A percentile compares a stretch with the other conserved stretches of the same genome.
phyloP scores from a whole-genome alignment of 2,113 vertebrate species.

The Lepisosteus osseus region DNA sequence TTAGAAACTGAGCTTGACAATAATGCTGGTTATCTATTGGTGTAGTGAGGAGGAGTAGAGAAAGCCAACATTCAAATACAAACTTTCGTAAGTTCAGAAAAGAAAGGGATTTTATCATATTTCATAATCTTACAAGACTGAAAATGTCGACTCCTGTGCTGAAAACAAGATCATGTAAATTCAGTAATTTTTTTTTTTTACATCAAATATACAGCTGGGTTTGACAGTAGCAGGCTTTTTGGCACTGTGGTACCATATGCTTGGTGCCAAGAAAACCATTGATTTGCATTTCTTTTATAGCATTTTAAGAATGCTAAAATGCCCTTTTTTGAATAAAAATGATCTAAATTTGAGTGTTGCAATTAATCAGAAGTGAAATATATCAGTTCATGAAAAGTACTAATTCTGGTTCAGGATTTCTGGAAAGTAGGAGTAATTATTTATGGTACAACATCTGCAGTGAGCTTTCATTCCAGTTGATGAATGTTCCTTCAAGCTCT shows the following conservation, averaged over 20 bases:
- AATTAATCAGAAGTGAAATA: conserved; percentile 83
- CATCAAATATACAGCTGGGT: conserved; percentile 76
- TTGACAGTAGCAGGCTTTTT: conserved; percentile 77
- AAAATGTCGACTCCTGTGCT: conserved; percentile 61
- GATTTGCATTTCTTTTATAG: conserved; percentile 82
- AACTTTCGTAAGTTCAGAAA: conserved; percentile 62
- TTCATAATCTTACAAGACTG: conserved; percentile 61
- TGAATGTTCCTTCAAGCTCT: conserved; percentile 75
- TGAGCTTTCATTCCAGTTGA: conserved; percentile 59
- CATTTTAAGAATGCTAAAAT: conserved; percentile 77
- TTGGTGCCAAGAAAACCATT: conserved; percentile 79
- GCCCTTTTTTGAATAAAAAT: conserved; percentile 73
- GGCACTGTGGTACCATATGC: conserved; percentile 78
- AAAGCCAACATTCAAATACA: too few relatives aligned
- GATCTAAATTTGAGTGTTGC: conserved; percentile 78
- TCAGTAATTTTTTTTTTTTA: background rate
- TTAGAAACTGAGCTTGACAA: too few relatives aligned
- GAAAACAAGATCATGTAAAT: conserved; percentile 53
- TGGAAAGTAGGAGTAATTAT: conserved; percentile 65
- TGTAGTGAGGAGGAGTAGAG: too few relatives aligned
- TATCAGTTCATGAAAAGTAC: conserved; percentile 79
- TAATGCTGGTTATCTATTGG: too few relatives aligned
- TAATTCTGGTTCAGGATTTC: conserved; percentile 73
- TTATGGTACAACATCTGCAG: conserved; percentile 67
- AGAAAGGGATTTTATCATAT: conserved; percentile 78